Base-by-base conservation (phyloP, 1,140 invertebrate species). In the Hyphantria cunea region DNA sequence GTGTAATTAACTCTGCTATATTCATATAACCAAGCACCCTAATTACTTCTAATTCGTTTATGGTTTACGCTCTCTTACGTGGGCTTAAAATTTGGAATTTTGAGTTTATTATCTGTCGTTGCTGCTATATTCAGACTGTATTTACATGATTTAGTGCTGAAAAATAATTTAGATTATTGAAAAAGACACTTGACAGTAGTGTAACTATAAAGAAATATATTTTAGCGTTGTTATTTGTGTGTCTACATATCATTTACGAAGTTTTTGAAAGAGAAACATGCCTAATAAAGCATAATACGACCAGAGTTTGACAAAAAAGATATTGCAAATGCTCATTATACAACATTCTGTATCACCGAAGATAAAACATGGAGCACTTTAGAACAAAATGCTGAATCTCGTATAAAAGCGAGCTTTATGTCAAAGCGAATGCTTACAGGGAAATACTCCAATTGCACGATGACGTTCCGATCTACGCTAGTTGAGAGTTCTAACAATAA, bases 381-480 rank as follows among this genome's bases (percentile, higher is more conserved):
- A 8, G 34, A 33, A n/a, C 37, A 60, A 39, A 60, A 42, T 10
- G 47, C 55, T 58, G 47, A 50, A 60, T 60, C 48, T 50, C 34
- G 48, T 50, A 33, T 50, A 51, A 60, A 59, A 51, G 34, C 37
- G n/a, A 50, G 56, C 47, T 51, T 47, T 15, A 60, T 60, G 33
- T 60, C 48, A 60, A 60, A 60, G 48, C 48, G 47, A 60, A 60
- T 60, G 47, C 56, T 50, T 60, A 37, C 34, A 25, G 15, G 5
- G 37, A 51, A 41, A 60, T 49, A 60, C 48, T 50, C 15, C 56
- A 50, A 37, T 42, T 60, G 17, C 25, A 47, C 32, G 48, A 47
- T 60, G 47, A 51, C 56, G 34, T 50, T 33, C 48, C 56, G 12
- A 44, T 12, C 37, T 15, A 11, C 55, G 55, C 8, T 11, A 6